phyloP scores from a whole-genome alignment of 2,797 vertebrate species.

The Tiaroga cobitis region DNA sequence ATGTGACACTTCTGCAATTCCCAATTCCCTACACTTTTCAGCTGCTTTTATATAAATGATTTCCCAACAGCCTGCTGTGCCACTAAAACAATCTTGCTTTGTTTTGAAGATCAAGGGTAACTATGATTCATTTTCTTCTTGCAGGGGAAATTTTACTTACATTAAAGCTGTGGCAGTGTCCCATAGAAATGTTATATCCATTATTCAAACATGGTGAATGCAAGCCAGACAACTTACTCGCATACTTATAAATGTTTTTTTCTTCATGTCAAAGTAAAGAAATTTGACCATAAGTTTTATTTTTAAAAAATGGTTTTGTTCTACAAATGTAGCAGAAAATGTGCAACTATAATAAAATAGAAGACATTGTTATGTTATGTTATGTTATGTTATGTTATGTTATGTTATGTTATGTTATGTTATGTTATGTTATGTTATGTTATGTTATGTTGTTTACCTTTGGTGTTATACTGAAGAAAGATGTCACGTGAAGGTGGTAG shows the following conservation, averaged over 20 bases:
- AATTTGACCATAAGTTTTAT: neutral
- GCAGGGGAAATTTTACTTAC: constrained; percentile 53
- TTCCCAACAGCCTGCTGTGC: constrained; percentile 65
- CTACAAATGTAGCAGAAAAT: neutral
- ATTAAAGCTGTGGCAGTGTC: constrained; percentile 60
- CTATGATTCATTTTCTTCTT: constrained; percentile 72
- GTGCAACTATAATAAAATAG: neutral
- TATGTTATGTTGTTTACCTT: neutral
- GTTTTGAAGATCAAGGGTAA: constrained; percentile 69
- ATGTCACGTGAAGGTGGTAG: neutral
- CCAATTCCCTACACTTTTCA: constrained; percentile 31
- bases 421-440: too few species aligned
- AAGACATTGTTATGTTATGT: neutral
- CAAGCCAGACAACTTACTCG: neutral
- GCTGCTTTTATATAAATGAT: constrained; percentile 58
- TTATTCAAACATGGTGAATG: neutral
- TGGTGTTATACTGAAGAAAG: neutral
- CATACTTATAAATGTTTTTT: neutral
- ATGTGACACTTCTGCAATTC: constrained; percentile 38
- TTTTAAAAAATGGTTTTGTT: neutral
- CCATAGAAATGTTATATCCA: constrained; percentile 2
- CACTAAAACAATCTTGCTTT: constrained; percentile 75
- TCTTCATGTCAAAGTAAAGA: neutral
- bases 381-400: too few species aligned
- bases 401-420: too few species aligned